These are phyloP conservation scores for Tangachromis dhanisi DNA, from an alignment of 2,113 vertebrate genomes.

Conservation along the genomic window DNA sequence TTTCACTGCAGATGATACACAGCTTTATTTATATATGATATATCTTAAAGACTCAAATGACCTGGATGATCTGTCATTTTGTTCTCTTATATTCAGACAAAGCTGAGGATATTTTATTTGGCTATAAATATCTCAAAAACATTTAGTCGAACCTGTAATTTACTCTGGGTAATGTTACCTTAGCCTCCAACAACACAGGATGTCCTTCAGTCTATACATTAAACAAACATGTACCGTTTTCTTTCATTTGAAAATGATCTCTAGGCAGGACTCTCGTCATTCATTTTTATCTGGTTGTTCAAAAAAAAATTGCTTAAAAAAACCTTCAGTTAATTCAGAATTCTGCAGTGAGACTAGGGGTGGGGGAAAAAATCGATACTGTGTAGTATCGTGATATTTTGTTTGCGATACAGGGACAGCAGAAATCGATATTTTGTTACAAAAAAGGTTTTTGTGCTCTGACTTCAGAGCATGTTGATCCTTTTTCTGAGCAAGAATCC, in stretches of 20 bases:
- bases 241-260: not conserved
- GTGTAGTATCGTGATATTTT: too few relatives aligned
- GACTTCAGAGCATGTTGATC: too few relatives aligned
- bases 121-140: not conserved
- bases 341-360: rapidly evolving
- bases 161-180: not conserved
- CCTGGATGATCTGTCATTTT: not conserved
- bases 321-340: not conserved
- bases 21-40: not conserved
- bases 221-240: rapidly evolving
- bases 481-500: too few relatives aligned
- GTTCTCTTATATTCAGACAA: rapidly evolving
- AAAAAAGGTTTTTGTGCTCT: too few relatives aligned
- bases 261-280: not conserved
- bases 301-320: not conserved
- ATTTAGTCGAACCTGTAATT: not conserved
- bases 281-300: not conserved
- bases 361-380: too few relatives aligned
- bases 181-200: not conserved
- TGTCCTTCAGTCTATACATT: not conserved
- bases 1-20: not conserved
- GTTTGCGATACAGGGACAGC: too few relatives aligned
- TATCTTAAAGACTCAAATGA: not conserved
- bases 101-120: not conserved
- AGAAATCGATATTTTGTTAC: too few relatives aligned